A percentile compares a stretch with the other conserved stretches of the same genome.
phyloP scores from a whole-genome alignment of 2,113 vertebrate species.

The Atractosteus spatula region DNA sequence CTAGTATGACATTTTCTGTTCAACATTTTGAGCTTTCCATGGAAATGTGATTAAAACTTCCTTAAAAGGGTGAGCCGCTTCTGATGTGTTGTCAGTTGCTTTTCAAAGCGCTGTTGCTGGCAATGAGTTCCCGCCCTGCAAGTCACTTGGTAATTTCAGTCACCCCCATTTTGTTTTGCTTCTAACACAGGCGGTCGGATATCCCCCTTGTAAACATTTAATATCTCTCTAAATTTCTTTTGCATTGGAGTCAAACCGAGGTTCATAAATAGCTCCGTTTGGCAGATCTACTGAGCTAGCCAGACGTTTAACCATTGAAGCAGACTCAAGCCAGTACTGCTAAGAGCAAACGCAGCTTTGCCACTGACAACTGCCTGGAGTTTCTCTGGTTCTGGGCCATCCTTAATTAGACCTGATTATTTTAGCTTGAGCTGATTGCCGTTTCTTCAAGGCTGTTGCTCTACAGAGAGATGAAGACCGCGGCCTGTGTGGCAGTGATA shows the following conservation, averaged over 20 bases:
- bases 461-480: background rate
- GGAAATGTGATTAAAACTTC: too few species aligned
- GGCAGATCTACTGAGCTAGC: constrained; percentile 36
- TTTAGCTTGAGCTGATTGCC: constrained; percentile 32
- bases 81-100: too few species aligned
- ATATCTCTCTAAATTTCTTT: too few species aligned
- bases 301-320: constrained; percentile 42
- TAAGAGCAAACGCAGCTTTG: constrained; percentile 38
- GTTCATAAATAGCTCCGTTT: constrained; percentile 37
- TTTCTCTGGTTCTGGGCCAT: constrained; percentile 24
- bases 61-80: too few species aligned
- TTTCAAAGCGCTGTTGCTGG: too few species aligned
- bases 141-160: too few species aligned
- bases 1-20: too few species aligned
- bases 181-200: too few species aligned
- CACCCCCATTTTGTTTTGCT: too few species aligned
- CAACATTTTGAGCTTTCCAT: too few species aligned
- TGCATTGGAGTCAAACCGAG: constrained; percentile 19
- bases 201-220: too few species aligned
- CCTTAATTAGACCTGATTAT: constrained; percentile 56
- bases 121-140: too few species aligned
- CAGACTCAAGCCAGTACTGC: constrained; percentile 33
- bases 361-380: constrained; percentile 24
- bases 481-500: background rate
- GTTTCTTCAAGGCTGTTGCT: background rate